These are phyloP conservation scores for Clarias gariepinus DNA, from an alignment of 2,113 vertebrate species.

Conservation along the genomic window DNA sequence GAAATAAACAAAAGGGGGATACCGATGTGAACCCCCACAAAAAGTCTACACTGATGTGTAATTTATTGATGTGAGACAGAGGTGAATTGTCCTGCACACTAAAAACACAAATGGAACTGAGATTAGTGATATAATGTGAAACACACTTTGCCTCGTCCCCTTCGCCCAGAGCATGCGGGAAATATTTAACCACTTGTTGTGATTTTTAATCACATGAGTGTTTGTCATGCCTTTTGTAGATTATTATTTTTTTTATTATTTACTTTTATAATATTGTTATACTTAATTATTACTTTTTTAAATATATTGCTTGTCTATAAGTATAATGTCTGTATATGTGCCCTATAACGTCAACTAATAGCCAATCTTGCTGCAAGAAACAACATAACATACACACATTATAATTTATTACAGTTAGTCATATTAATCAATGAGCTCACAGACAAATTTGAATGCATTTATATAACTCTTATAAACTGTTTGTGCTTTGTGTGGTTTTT, in stretches of 20 bases:
- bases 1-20: constrained; percentile 5
- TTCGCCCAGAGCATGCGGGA: not conserved
- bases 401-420: not conserved
- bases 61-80: not conserved
- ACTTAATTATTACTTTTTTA: not conserved
- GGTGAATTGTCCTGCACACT: not conserved
- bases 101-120: not conserved
- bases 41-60: not conserved
- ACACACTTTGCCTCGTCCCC: not conserved
- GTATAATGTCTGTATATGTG: not conserved
- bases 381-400: not conserved
- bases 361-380: not conserved
- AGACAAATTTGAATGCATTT: not conserved
- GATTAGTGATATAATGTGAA: not conserved
- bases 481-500: constrained; percentile 59
- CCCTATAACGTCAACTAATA: not conserved
- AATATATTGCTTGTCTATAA: not conserved
- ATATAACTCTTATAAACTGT: not conserved
- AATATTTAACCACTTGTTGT: not conserved
- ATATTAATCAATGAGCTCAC: not conserved
- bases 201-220: not conserved
- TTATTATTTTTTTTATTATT: too few relatives aligned
- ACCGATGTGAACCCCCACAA: not conserved
- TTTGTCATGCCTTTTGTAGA: not conserved
- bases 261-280: too few relatives aligned